A percentile compares a stretch with the other conserved stretches of the same genome.
phyloP scores from a whole-genome alignment of 2,888 invertebrate species.

The Archips crataeganus region DNA sequence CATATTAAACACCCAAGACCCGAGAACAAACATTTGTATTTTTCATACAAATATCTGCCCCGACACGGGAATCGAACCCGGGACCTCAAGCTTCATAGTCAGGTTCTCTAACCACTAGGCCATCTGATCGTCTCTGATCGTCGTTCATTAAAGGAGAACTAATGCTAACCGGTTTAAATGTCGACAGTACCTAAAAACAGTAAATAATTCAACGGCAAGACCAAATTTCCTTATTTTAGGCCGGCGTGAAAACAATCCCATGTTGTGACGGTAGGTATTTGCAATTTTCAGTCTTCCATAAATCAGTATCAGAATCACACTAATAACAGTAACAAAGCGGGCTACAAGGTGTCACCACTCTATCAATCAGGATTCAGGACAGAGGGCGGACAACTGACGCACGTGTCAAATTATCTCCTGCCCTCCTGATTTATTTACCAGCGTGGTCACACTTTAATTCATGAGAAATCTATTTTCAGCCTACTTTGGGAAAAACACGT shows the following conservation, averaged over 20 bases:
- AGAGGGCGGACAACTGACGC: constrained; percentile 43
- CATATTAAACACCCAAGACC: too few species aligned
- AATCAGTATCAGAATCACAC: constrained; percentile 1
- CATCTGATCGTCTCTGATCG: too few species aligned
- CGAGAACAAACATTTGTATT: too few species aligned
- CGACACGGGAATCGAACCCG: too few species aligned
- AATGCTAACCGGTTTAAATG: too few species aligned
- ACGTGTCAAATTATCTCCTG: constrained; percentile 42
- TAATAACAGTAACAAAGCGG: constrained; percentile 3
- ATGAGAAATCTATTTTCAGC: constrained; percentile 32
- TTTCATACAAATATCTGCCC: too few species aligned
- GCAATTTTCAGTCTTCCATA: neutral
- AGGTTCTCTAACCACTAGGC: too few species aligned
- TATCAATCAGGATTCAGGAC: constrained; percentile 32
- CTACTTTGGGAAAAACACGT: constrained; percentile 28
- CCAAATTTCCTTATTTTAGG: too few species aligned
- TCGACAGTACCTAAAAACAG: too few species aligned
- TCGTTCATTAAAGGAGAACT: too few species aligned
- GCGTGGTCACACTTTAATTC: constrained; percentile 33
- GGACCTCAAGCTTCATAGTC: too few species aligned
- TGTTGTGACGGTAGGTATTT: neutral
- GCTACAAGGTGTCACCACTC: constrained; percentile 35
- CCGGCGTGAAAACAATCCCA: neutral
- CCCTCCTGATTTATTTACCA: constrained; percentile 44
- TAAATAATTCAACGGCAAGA: too few species aligned